Conservation (phyloP, 2,113 vertebrate genomes). For the Eurypyga helias region DNA sequence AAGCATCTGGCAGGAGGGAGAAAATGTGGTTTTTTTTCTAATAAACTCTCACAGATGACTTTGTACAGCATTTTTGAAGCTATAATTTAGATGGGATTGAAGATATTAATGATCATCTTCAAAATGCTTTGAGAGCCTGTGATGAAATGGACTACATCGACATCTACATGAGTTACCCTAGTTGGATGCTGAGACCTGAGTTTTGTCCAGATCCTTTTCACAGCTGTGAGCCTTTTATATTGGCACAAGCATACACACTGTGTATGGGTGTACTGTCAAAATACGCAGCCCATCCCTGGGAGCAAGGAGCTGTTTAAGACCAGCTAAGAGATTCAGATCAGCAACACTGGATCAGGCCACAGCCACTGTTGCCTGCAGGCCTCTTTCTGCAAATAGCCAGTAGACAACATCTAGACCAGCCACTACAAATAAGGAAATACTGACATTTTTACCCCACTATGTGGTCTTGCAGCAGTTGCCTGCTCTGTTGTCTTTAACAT, state of each 20-base stretch:
- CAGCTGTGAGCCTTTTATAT: neutral
- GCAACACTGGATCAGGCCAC: neutral
- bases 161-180: neutral
- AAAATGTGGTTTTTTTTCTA: neutral
- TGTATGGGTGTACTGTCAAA: neutral
- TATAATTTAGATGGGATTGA: neutral
- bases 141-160: neutral
- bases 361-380: neutral
- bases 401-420: neutral
- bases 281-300: neutral
- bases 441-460: neutral
- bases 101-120: neutral
- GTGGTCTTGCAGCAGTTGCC: neutral
- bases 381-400: neutral
- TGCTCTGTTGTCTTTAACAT: neutral
- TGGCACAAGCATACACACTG: neutral
- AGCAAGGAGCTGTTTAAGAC: neutral
- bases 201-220: neutral
- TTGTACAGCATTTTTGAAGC: neutral
- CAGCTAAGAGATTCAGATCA: neutral
- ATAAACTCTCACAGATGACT: neutral
- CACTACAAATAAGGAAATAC: neutral
- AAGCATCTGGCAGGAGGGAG: neutral
- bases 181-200: neutral
- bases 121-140: neutral